Evolutionary conservation across 2,113 vertebrate species (phyloP), one percentile per base, ranked within the genome.

Genomic region (Cyanoderma ruficeps): DNA sequence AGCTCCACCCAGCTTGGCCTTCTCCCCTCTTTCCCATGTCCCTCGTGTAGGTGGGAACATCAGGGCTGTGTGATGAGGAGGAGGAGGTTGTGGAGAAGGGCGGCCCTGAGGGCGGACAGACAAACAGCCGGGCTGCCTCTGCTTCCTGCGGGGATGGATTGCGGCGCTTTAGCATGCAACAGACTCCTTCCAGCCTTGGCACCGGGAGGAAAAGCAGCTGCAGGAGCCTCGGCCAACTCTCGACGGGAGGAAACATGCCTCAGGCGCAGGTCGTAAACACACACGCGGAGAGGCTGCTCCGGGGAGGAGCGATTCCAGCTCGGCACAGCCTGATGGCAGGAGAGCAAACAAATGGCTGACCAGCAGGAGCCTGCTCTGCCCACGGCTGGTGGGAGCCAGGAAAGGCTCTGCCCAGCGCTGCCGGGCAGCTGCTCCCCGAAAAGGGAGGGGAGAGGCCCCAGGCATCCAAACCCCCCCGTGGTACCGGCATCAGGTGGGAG

Each of bases 51-150:
- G 15, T 5, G 74, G 64, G 53, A 68, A 6, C 33, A 35, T 1
- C 7, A 6, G 42, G 61, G 35, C 41, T 31, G 1, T 2, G 1
- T 5, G 33, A 1, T 0, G 3, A 6, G 41, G 63, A 24, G 11
- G 25, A 24, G 11, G 25, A 28, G 42, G 10, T 50, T 6, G 18
- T 2, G 22, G 52, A n/a, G 53, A 37, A 37, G 69, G 68, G 18
- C 1, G 1, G 79, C 60, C 68, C 13, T 12, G 18, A 28, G 53
- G 70, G 18, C 0, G 1, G 64, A 90, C 67, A 28, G 68, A 82
- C 76, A 68, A 13, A 91, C 56, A 31, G 53, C 11, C 37, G 0
- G 35, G 15, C 63, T 52, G 49, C 55, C 89, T 60, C 56, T 31
- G 75, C 89, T 30, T 33, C 82, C 81, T 42, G 94, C 84, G 68